Evolutionary conservation across 2,113 vertebrate species (phyloP), one percentile per base, ranked within the genome.

Genomic region (Passer montanus): DNA sequence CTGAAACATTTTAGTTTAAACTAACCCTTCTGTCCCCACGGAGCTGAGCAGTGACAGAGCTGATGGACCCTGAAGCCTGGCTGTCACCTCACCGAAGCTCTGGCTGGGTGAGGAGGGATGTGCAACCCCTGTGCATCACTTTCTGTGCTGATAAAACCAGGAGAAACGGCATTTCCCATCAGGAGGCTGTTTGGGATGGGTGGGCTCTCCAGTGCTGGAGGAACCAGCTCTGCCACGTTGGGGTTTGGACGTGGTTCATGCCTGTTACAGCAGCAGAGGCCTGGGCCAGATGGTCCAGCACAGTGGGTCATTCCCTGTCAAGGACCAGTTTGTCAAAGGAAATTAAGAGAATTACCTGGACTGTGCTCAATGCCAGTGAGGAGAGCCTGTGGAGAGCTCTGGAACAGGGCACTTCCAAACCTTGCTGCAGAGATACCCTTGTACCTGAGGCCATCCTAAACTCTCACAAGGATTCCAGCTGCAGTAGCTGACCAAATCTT

Each of bases 261-360:
- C 7, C 74, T 30, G 27, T 35, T 67, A 24, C 35, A 10, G 47
- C 10, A 56, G 92, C 64, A 89, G 64, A 37, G 75, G 64, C 66
- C 39, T 75, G 66, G 69, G 77, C 87, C 95, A 96, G 89, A 75
- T 96, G 93, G 93, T 35, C 52, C 52, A 68, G 69, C 93, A 30
- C 91, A 84, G 87, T 41, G 53, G 77, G 89, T 30, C 64, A 22
- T n/a, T 64, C 64, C 62, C 47, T 14, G 28, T 22, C 64, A 63
- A 64, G 74, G 56, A 44, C 27, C 81, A 50, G 74, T 76, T 89
- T 94, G 87, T 82, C 81, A 87, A 44, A 93, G 74, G 87, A 87
- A 94, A 87, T 89, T 3, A 79, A 49, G 56, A 93, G 39, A 68
- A 91, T 79, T 82, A 84, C 69, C 78, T 82, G 92, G 27, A 5